Evolutionary conservation across 2,113 vertebrate genomes (phyloP).

Genomic region (Typhlomys cinereus): DNA sequence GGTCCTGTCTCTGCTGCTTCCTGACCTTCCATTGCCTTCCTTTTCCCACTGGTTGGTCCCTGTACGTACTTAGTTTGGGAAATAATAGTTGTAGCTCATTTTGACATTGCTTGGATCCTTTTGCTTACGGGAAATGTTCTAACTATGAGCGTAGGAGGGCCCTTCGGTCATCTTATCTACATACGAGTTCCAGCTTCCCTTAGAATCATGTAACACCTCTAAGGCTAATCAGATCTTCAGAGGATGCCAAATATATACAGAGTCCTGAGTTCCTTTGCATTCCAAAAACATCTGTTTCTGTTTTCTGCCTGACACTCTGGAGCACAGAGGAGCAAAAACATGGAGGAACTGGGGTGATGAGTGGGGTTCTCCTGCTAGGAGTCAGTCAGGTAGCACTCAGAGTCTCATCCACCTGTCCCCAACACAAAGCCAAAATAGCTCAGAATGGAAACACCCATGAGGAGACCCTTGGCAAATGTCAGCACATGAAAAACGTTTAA

Average conservation of each 20-base stretch:
- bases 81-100: not conserved
- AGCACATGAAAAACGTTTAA: not conserved
- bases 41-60: not conserved
- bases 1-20: not conserved
- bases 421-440: rapidly evolving
- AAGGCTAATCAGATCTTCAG: not conserved
- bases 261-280: not conserved
- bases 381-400: rapidly evolving
- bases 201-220: not conserved
- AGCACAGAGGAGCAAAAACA: not conserved
- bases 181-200: not conserved
- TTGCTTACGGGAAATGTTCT: not conserved
- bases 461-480: not conserved
- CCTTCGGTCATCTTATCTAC: not conserved
- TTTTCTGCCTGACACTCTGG: not conserved
- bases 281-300: not conserved
- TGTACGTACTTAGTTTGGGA: not conserved
- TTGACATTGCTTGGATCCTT: not conserved
- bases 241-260: not conserved
- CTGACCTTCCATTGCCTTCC: not conserved
- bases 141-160: not conserved
- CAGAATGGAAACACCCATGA: not conserved
- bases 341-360: rapidly evolving
- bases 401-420: not conserved
- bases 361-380: rapidly evolving